These are phyloP conservation scores for Kuschelorhynchus macadamiae DNA, from an alignment of 2,888 invertebrate species.

Conservation along the genomic window DNA sequence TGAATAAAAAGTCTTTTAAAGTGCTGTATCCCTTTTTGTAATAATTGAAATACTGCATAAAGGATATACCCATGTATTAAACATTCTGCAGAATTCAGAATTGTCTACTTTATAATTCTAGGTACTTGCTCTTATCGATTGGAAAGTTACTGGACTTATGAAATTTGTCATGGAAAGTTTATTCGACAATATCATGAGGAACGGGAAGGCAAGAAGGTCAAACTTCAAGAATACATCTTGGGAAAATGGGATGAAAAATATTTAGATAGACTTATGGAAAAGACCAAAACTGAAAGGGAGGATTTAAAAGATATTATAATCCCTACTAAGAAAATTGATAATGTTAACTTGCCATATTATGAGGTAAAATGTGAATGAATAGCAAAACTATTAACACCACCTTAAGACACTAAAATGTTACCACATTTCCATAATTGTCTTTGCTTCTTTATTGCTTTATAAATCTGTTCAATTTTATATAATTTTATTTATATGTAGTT, in stretches of 20 bases:
- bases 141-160: slow-evolving; percentile 96
- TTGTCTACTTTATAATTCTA: too few relatives aligned
- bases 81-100: too few relatives aligned
- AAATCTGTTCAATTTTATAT: too few relatives aligned
- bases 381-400: too few relatives aligned
- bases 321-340: slow-evolving; percentile 84
- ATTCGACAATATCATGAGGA: slow-evolving; percentile 97
- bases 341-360: slow-evolving; percentile 88
- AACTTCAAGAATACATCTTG: slow-evolving; percentile 87
- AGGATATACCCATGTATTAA: too few relatives aligned
- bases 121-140: slow-evolving; percentile 73
- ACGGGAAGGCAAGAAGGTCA: slow-evolving; percentile 86
- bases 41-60: too few relatives aligned
- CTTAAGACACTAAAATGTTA: too few relatives aligned
- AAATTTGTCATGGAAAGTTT: slow-evolving; percentile 93
- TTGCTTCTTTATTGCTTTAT: too few relatives aligned
- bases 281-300: slow-evolving; percentile 49
- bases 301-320: slow-evolving; percentile 71
- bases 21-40: too few relatives aligned
- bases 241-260: slow-evolving; percentile 83
- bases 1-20: too few relatives aligned
- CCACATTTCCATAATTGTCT: too few relatives aligned
- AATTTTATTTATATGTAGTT: too few relatives aligned
- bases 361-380: slow-evolving; percentile 79
- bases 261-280: slow-evolving; percentile 67